phyloP scores from a whole-genome alignment of 2,888 invertebrate genomes.

The Pseudolycoriella hygida region DNA sequence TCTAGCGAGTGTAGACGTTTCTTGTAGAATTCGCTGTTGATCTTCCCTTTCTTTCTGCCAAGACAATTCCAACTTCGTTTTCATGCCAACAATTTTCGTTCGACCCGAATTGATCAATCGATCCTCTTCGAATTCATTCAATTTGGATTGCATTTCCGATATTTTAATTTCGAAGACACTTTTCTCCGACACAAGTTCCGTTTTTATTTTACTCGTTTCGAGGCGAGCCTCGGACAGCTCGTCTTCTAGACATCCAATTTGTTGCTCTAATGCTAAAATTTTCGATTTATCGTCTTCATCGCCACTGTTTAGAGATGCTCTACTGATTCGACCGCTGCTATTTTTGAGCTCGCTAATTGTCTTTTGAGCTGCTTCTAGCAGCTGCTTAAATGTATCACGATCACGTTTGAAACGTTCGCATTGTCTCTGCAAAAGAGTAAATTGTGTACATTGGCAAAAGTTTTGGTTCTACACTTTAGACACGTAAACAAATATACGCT shows the following conservation, averaged over 20 bases:
- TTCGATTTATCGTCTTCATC: constrained; percentile 60
- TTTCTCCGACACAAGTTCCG: constrained; percentile 76
- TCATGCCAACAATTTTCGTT: constrained; percentile 68
- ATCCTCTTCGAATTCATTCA: constrained; percentile 62
- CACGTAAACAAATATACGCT: too few species aligned
- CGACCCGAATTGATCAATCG: constrained; percentile 65
- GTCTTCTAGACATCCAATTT: constrained; percentile 70
- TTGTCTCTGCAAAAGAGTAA: constrained; percentile 23
- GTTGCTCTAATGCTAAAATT: constrained; percentile 59
- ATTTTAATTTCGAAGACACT: constrained; percentile 72
- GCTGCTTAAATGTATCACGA: constrained; percentile 75
- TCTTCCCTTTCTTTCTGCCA: constrained; percentile 92
- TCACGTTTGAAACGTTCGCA: constrained; percentile 62
- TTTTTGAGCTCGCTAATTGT: constrained; percentile 59
- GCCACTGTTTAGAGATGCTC: constrained; percentile 49
- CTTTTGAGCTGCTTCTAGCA: constrained; percentile 75
- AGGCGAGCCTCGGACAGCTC: constrained; percentile 71
- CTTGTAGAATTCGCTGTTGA: constrained; percentile 74
- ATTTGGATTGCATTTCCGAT: constrained; percentile 73
- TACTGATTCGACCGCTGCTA: constrained; percentile 34
- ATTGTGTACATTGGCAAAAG: too few species aligned
- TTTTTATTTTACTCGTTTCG: constrained; percentile 66
- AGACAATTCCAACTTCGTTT: constrained; percentile 74
- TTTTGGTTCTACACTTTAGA: too few species aligned
- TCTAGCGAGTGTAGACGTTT: constrained; percentile 74